Percentiles rank a stretch among this genome's conserved stretches.
Conservation (phyloP, 1,140 invertebrate species). For the Portunus trituberculatus region DNA sequence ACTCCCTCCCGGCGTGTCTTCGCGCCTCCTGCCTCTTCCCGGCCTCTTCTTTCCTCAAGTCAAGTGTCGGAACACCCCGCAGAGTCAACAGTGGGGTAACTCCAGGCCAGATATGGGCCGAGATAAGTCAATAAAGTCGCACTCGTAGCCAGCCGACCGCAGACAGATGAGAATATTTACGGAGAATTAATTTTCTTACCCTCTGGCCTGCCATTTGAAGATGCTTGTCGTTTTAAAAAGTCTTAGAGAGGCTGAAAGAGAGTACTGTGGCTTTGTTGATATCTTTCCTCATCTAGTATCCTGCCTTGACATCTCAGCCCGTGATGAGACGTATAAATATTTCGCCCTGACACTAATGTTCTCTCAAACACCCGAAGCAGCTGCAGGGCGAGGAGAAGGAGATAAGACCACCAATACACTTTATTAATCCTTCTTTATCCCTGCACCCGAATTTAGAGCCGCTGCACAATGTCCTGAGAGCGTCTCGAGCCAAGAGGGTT, state of each 20-base stretch:
- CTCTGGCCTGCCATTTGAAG: not conserved
- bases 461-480: not conserved
- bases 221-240: not conserved
- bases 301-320: not conserved
- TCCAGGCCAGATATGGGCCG: not conserved
- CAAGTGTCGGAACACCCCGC: conserved; percentile 24
- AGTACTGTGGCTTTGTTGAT: not conserved
- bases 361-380: not conserved
- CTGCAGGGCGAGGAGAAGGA: not conserved
- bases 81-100: conserved; percentile 16
- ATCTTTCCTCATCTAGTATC: not conserved
- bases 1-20: not conserved
- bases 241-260: not conserved
- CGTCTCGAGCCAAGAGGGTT: not conserved
- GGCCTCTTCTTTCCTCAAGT: conserved; percentile 22
- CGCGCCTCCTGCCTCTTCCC: not conserved
- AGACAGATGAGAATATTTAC: conserved; percentile 23
- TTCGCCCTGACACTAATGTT: not conserved
- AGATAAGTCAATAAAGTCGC: conserved; percentile 46
- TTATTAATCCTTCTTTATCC: conserved; percentile 10
- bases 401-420: conserved; percentile 10
- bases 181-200: not conserved
- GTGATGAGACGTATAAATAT: not conserved
- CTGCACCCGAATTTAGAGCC: not conserved
- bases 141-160: not conserved